These are phyloP conservation scores for Ennomos fuscantarius DNA, from an alignment of 2,888 invertebrate species.

Conservation along the genomic window DNA sequence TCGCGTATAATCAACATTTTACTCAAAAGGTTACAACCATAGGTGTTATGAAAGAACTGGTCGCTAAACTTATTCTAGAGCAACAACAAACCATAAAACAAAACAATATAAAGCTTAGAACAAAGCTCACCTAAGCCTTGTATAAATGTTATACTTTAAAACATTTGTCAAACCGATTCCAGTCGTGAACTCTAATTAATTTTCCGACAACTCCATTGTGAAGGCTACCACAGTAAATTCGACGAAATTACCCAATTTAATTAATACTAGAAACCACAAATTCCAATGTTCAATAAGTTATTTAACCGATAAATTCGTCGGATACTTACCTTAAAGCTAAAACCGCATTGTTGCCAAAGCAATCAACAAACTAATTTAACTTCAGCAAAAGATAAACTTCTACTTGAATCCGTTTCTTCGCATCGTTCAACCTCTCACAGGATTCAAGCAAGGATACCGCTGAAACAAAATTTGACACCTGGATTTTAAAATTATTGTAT, in stretches of 20 bases:
- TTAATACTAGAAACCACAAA: constrained; percentile 51
- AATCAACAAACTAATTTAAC: constrained; percentile 43
- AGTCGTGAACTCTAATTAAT: constrained; percentile 37
- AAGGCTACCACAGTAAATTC: constrained; percentile 29
- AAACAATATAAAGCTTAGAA: constrained; percentile 8
- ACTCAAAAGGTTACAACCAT: too few relatives aligned
- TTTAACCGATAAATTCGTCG: constrained; percentile 54
- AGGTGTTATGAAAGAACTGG: too few relatives aligned
- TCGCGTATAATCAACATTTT: too few relatives aligned
- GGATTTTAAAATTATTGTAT: constrained; percentile 5
- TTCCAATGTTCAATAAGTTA: constrained; percentile 50
- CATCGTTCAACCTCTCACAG: constrained; percentile 10
- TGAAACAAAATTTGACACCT: constrained; percentile 10
- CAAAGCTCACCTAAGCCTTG: background rate
- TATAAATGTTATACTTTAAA: constrained; percentile 9
- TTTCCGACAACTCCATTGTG: constrained; percentile 21
- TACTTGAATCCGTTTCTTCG: constrained; percentile 19
- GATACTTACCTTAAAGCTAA: constrained; percentile 42
- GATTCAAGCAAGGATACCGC: constrained; percentile 1
- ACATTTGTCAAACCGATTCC: constrained; percentile 33
- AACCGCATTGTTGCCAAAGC: constrained; percentile 43
- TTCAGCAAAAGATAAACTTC: constrained; percentile 37
- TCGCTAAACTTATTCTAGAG: too few relatives aligned
- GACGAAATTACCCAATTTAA: constrained; percentile 38
- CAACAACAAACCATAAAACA: background rate